phyloP scores from a whole-genome alignment of 2,797 vertebrate species.

The Steatocranus sp. region DNA sequence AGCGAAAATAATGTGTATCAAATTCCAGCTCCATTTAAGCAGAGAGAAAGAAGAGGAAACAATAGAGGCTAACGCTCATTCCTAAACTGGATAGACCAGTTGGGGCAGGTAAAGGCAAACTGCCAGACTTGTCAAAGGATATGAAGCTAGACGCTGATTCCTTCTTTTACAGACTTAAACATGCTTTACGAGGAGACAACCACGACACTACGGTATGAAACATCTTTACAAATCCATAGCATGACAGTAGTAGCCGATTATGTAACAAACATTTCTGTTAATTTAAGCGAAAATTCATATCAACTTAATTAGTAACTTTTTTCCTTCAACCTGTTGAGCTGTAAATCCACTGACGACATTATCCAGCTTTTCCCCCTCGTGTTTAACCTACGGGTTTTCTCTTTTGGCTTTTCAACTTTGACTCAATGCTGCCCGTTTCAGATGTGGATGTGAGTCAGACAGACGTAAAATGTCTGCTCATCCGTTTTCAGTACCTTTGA shows the following conservation, averaged over 20 bases:
- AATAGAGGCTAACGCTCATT: slow-evolving; percentile 89
- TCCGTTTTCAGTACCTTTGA: slow-evolving; percentile 33
- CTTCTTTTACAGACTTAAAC: slow-evolving; percentile 35
- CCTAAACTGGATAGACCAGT: slow-evolving; percentile 95
- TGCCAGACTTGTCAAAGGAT: slow-evolving; percentile 81
- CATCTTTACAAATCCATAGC: slow-evolving; percentile 12
- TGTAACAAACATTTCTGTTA: neutral
- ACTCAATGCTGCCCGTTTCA: slow-evolving; percentile 20
- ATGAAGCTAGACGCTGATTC: slow-evolving; percentile 67
- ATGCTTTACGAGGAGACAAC: slow-evolving; percentile 19
- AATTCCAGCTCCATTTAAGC: slow-evolving; percentile 82
- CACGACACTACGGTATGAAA: slow-evolving; percentile 31
- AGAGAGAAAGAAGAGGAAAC: slow-evolving; percentile 76
- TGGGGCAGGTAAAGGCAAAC: slow-evolving; percentile 89
- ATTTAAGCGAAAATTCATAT: neutral
- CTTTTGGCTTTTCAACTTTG: slow-evolving; percentile 26
- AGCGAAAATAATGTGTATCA: slow-evolving; percentile 75
- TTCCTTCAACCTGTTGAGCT: slow-evolving; percentile 44
- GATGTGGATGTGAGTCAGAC: slow-evolving; percentile 16
- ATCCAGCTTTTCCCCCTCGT: neutral
- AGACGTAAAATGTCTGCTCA: slow-evolving; percentile 69
- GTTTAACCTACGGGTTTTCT: neutral
- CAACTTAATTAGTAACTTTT: slow-evolving; percentile 25
- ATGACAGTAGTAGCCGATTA: neutral
- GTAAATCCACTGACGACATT: neutral